Percentiles rank a stretch among this genome's conserved stretches.
These are phyloP conservation scores for Labeo rohita DNA, from an alignment of 2,113 vertebrate species.

Conservation along the genomic window DNA sequence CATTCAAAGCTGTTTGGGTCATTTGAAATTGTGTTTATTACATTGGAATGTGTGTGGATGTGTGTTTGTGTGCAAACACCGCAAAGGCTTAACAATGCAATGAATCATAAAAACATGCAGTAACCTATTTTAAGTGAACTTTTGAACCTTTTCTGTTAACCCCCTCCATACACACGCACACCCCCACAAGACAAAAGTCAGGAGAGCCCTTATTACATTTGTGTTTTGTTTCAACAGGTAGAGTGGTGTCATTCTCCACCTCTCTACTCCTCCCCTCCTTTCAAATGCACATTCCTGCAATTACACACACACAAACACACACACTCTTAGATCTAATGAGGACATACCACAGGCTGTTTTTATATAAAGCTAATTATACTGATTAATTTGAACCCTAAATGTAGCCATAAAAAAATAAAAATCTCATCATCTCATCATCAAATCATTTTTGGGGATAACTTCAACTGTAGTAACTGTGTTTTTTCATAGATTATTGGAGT, in stretches of 20 bases:
- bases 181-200: conserved; percentile 22
- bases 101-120: conserved; percentile 24
- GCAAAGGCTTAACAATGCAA: neutral
- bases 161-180: conserved; percentile 26
- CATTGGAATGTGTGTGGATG: neutral
- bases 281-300: conserved; percentile 39
- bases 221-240: conserved; percentile 57
- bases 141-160: conserved; percentile 45
- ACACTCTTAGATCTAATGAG: neutral
- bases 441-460: neutral
- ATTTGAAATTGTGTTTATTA: neutral
- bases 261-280: conserved; percentile 17
- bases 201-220: conserved; percentile 31
- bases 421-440: too few relatives aligned
- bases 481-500: too few relatives aligned
- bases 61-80: conserved; percentile 17
- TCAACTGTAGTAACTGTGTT: neutral
- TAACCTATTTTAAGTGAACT: conserved; percentile 45
- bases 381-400: neutral
- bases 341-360: neutral
- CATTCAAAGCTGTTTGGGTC: neutral
- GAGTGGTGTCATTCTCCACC: conserved; percentile 27
- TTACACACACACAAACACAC: conserved; percentile 27
- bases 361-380: neutral
- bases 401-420: neutral